A percentile compares a stretch with the other conserved stretches of the same genome.
Conservation (phyloP, 2,113 vertebrate genomes). For the Perccottus glenii region DNA sequence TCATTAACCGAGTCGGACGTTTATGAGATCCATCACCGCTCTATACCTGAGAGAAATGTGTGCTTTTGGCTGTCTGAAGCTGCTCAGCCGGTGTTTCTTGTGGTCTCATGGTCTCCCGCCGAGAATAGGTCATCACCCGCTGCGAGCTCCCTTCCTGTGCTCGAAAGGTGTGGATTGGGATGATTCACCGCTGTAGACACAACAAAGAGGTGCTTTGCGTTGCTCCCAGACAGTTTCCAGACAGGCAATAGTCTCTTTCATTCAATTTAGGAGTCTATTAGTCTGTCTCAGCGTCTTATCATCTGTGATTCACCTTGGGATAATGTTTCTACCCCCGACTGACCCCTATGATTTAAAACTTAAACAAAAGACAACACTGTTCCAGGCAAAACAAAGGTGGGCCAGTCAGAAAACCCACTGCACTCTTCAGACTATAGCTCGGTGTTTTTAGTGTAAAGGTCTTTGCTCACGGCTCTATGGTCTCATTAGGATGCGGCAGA, state of each 20-base stretch:
- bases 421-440: not conserved
- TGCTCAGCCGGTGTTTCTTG: slow-evolving; percentile 27
- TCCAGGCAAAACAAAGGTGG: not conserved
- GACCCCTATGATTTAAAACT: not conserved
- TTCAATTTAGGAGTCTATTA: slow-evolving; percentile 47
- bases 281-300: slow-evolving; percentile 66
- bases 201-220: slow-evolving; percentile 14
- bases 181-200: slow-evolving; percentile 53
- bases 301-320: slow-evolving; percentile 55
- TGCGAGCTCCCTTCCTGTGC: slow-evolving; percentile 42
- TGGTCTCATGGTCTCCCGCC: slow-evolving; percentile 9
- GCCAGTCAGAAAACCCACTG: slow-evolving; percentile 11
- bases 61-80: slow-evolving; percentile 8
- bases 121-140: slow-evolving; percentile 37
- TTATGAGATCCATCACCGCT: slow-evolving; percentile 40
- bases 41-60: slow-evolving; percentile 12
- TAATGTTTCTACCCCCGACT: not conserved
- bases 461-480: not conserved
- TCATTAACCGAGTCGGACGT: slow-evolving; percentile 39
- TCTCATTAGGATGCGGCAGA: not conserved
- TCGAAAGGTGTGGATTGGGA: slow-evolving; percentile 23
- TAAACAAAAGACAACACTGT: not conserved
- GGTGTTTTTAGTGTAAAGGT: not conserved
- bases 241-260: slow-evolving; percentile 54
- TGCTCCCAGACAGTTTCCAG: slow-evolving; percentile 41